Percentiles rank a stretch among this genome's conserved stretches.
These are phyloP conservation scores for Hedychridium roseum DNA, from an alignment of 2,888 invertebrate species.

Conservation along the genomic window DNA sequence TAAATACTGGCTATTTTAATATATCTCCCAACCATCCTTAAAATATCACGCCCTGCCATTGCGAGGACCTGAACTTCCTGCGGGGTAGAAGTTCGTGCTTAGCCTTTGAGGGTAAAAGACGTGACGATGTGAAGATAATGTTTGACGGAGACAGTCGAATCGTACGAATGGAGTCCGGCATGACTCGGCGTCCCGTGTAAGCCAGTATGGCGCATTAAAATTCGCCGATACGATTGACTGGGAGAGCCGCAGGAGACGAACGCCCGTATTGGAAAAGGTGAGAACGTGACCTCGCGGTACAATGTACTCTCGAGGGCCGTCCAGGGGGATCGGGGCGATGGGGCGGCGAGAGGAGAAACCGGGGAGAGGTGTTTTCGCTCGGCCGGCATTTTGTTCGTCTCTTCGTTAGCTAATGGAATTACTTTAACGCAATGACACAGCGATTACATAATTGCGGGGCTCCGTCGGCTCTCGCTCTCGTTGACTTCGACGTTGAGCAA, in stretches of 20 bases:
- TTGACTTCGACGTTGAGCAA: no score
- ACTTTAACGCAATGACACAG: constrained; percentile 62
- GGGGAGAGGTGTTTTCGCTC: constrained; percentile 10
- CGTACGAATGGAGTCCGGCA: constrained; percentile 17
- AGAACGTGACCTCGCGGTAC: constrained; percentile 32
- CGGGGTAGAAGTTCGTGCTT: no score
- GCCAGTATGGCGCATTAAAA: constrained; percentile 29
- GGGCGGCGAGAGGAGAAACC: background rate
- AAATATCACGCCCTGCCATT: no score
- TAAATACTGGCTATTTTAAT: no score
- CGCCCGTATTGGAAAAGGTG: constrained; percentile 20
- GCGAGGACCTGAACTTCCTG: no score
- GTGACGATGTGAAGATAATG: no score
- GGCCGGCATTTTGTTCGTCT: constrained; percentile 13
- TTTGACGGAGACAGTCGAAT: no score
- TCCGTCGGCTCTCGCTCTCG: constrained; percentile 30
- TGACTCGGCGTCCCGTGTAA: constrained; percentile 22
- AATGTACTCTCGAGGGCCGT: constrained; percentile 16
- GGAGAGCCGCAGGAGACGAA: background rate
- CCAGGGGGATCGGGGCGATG: background rate
- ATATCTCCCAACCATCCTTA: no score
- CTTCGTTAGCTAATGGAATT: constrained; percentile 58
- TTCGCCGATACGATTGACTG: constrained; percentile 26
- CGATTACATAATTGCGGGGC: constrained; percentile 57
- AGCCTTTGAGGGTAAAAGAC: no score